Conservation (phyloP, 2,113 vertebrate genomes). For the Clarias gariepinus region DNA sequence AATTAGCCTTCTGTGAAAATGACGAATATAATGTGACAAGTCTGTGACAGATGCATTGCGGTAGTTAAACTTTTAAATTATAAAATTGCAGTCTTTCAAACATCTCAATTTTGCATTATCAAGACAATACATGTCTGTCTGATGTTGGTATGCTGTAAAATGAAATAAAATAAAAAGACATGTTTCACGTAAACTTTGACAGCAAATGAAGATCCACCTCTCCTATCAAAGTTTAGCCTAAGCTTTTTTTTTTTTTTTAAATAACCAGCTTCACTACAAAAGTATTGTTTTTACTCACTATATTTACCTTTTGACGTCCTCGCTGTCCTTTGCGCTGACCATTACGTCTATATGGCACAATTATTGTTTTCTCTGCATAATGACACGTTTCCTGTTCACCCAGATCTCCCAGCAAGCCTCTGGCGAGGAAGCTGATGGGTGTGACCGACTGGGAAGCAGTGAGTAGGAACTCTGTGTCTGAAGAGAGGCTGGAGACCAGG, state of each 20-base stretch:
- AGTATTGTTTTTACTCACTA: not conserved
- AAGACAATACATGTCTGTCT: not conserved
- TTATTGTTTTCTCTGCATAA: not conserved
- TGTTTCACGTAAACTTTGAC: not conserved
- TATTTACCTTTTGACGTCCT: not conserved
- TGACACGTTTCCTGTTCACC: constrained; percentile 12
- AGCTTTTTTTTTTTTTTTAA: not conserved
- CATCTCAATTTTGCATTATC: not conserved
- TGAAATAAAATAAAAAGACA: not conserved
- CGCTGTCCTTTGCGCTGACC: not conserved
- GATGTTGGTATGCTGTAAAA: not conserved
- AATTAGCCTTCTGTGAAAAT: not conserved
- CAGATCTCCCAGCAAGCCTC: constrained; percentile 95
- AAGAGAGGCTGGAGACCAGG: constrained; percentile 94
- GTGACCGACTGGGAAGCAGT: constrained; percentile 92
- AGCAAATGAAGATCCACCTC: not conserved
- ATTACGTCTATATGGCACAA: not conserved
- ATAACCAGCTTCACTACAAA: not conserved
- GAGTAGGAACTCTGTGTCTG: constrained; percentile 92
- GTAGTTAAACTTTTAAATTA: not conserved
- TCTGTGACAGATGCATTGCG: not conserved
- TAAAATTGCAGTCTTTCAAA: not conserved
- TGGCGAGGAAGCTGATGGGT: constrained; percentile 86
- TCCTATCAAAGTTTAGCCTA: not conserved
- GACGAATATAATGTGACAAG: constrained; percentile 3